Evolutionary conservation across 2,888 invertebrate genomes (phyloP).

Genomic region (Hecatera dysodea): DNA sequence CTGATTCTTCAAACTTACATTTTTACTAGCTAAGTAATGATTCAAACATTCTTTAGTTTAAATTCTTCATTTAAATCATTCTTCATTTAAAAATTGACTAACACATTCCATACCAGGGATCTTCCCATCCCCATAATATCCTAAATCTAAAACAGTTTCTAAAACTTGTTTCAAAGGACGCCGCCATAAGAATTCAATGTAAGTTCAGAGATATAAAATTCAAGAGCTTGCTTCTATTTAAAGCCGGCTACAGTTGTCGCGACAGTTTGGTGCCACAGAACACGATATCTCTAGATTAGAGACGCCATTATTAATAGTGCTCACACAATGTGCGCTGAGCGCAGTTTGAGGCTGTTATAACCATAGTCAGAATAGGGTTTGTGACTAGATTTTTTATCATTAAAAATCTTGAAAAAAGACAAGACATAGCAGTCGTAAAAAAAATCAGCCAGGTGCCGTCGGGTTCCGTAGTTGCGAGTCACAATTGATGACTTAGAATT

Average conservation of each 20-base stretch:
- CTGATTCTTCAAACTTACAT: no score
- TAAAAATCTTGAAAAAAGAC: no score
- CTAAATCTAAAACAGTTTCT: slow-evolving; percentile 14
- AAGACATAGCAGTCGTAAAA: no score
- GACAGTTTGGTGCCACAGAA: slow-evolving; percentile 6
- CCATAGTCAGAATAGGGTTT: no score
- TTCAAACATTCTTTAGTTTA: no score
- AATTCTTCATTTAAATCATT: no score
- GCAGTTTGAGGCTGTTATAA: not conserved
- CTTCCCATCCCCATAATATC: not conserved
- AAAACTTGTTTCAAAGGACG: slow-evolving; percentile 42
- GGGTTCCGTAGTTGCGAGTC: no score
- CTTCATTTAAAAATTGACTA: not conserved
- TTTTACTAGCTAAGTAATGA: no score
- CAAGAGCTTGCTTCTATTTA: slow-evolving; percentile 69
- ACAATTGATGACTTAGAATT: no score
- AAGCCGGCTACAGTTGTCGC: slow-evolving; percentile 51
- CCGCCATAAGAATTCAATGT: slow-evolving; percentile 57
- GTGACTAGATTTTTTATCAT: no score
- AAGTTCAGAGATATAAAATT: slow-evolving; percentile 67
- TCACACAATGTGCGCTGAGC: not conserved
- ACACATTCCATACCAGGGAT: not conserved
- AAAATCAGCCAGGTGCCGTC: no score
- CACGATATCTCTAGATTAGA: not conserved
- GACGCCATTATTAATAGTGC: not conserved